Evolutionary conservation across 2,797 vertebrate species (phyloP).

Genomic region (Cryptoprocta ferox): DNA sequence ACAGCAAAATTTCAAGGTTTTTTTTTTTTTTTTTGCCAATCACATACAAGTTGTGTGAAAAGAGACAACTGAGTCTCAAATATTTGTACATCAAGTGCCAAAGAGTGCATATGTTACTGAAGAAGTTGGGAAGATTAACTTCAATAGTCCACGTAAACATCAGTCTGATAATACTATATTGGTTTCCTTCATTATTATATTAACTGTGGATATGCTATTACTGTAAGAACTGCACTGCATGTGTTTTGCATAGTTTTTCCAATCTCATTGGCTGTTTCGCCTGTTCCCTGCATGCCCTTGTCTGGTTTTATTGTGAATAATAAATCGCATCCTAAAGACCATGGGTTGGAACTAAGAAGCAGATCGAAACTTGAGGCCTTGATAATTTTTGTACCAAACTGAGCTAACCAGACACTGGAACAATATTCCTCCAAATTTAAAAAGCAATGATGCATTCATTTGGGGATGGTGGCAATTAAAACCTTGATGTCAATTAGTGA

Average conservation of each 20-base stretch:
- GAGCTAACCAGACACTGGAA: background rate
- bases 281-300: background rate
- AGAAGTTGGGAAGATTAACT: background rate
- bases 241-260: background rate
- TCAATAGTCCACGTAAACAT: background rate
- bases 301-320: background rate
- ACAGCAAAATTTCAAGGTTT: background rate
- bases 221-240: no score
- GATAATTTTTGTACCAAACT: background rate
- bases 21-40: background rate
- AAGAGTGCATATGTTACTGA: background rate
- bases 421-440: background rate
- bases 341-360: background rate
- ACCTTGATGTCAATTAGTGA: background rate
- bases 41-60: background rate
- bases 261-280: background rate
- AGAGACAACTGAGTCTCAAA: background rate
- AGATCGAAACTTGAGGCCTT: background rate
- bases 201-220: no score
- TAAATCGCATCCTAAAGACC: background rate
- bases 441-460: background rate
- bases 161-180: fast-evolving
- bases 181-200: fast-evolving
- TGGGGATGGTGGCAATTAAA: background rate
- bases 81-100: background rate